Evolutionary conservation across 1,140 invertebrate species (phyloP).

Genomic region (Drosophila obscura): DNA sequence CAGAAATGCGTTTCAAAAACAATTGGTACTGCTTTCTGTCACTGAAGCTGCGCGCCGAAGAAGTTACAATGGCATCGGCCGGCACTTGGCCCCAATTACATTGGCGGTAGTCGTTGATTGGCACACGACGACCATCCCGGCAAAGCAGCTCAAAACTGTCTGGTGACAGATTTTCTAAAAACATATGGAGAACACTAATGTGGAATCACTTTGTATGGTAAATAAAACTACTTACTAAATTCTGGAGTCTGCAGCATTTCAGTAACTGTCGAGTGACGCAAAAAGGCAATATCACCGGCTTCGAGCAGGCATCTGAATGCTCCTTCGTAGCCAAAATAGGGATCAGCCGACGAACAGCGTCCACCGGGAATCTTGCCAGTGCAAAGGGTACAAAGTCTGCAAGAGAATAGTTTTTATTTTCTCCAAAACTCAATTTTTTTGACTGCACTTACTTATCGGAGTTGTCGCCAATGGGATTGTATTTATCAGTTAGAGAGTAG

Average conservation of each 20-base stretch:
- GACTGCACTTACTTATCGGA: conserved; percentile 85
- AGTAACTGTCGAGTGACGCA: conserved; percentile 93
- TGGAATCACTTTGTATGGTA: background rate
- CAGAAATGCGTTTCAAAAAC: conserved; percentile 86
- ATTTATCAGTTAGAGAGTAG: conserved; percentile 94
- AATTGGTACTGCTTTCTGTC: conserved; percentile 86
- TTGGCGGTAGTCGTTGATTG: conserved; percentile 89
- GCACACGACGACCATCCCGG: conserved; percentile 89
- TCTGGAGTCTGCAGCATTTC: conserved; percentile 88
- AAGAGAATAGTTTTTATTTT: background rate
- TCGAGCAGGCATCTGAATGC: conserved; percentile 95
- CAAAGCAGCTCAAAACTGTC: conserved; percentile 94
- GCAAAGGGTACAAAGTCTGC: conserved; percentile 92
- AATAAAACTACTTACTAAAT: conserved; percentile 84
- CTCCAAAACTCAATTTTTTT: background rate
- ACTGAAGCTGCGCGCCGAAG: conserved; percentile 89
- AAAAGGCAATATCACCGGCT: conserved; percentile 95
- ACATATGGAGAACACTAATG: background rate
- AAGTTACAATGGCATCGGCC: conserved; percentile 93
- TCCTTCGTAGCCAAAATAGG: conserved; percentile 95
- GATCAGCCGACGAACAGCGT: conserved; percentile 93
- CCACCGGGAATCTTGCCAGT: conserved; percentile 90
- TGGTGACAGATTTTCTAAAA: conserved; percentile 85
- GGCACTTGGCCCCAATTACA: conserved; percentile 96
- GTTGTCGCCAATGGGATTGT: conserved; percentile 96